Evolutionary conservation across 1,140 invertebrate species (phyloP).

Genomic region (Papilio polyxenes): DNA sequence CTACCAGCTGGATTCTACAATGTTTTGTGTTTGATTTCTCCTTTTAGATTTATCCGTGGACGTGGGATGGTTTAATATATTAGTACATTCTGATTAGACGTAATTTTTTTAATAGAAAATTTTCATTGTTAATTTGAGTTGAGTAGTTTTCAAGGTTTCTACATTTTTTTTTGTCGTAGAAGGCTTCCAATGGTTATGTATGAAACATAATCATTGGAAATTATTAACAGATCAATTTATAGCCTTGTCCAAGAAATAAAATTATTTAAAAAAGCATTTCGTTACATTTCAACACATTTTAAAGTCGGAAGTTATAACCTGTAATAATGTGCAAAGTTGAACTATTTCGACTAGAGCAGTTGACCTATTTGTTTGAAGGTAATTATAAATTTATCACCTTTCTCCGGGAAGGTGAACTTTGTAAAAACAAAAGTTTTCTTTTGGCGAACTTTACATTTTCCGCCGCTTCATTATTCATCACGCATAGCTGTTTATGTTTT

Average conservation of each 20-base stretch:
- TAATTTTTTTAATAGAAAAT: too few species aligned
- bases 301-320: neutral
- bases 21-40: slow-evolving; percentile 27
- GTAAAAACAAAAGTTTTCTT: slow-evolving; percentile 39
- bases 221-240: too few species aligned
- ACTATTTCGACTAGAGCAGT: slow-evolving; percentile 11
- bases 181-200: neutral
- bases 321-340: slow-evolving; percentile 1
- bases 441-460: slow-evolving; percentile 28
- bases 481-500: slow-evolving; percentile 36
- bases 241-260: neutral
- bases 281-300: neutral
- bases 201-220: too few species aligned
- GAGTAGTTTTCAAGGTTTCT: neutral
- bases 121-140: neutral
- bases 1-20: slow-evolving; percentile 11
- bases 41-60: neutral
- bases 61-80: slow-evolving; percentile 20
- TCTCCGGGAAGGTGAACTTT: slow-evolving; percentile 30
- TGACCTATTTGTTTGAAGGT: slow-evolving; percentile 37
- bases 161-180: neutral
- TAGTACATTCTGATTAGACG: slow-evolving; percentile 8
- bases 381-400: slow-evolving; percentile 40
- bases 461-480: slow-evolving; percentile 36
- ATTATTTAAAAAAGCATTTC: neutral